Base-by-base conservation (phyloP, 2,888 invertebrate species). In the Lasioglossum leucozonium region DNA sequence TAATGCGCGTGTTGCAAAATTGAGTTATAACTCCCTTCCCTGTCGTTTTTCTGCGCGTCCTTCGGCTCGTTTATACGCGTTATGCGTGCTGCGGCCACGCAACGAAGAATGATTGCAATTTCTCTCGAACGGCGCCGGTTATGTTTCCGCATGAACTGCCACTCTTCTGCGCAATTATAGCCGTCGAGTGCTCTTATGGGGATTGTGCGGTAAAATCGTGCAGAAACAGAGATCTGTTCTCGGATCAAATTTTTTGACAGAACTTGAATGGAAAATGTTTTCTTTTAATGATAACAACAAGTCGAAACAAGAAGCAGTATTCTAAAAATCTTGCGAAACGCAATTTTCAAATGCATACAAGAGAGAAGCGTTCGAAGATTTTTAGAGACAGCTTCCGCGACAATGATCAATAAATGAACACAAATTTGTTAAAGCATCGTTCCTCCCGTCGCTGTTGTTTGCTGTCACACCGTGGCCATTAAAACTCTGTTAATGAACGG, bases 21-120 rank as follows among this genome's bases (percentile, higher is more conserved):
- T 88, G 55, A 86, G 84, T 82, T 86, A 78, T 58, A 30, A 77
- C 30, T 75, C 72, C 58, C 69, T n/a, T 42, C 78, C 5, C 13
- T 5, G 40, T 13, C 11, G 26, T 82, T 74, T 71, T 37, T 30
- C 26, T 30, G 26, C 77, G 34, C 42, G 26, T 51, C 10, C 51
- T 4, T 1, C 26, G 55, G 30, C 2, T 47, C 37, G 51, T 84
- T 84, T 42, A 47, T n/a, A 58, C 55, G 42, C 72, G 47, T 77
- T 42, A 76, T 26, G 16, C n/a, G n/a, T 47, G 34, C 72, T 65
- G 77, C 34, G 47, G 58, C 34, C 18, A 34, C 65, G 65, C 30
- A 82, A 79, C 34, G 22, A 55, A 73, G 71, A 81, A 84, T 22
- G 65, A 58, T 42, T 71, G 73, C 72, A 75, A 78, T 82, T 80